Conservation (phyloP, 2,888 invertebrate species). For the Aphrophora alni region DNA sequence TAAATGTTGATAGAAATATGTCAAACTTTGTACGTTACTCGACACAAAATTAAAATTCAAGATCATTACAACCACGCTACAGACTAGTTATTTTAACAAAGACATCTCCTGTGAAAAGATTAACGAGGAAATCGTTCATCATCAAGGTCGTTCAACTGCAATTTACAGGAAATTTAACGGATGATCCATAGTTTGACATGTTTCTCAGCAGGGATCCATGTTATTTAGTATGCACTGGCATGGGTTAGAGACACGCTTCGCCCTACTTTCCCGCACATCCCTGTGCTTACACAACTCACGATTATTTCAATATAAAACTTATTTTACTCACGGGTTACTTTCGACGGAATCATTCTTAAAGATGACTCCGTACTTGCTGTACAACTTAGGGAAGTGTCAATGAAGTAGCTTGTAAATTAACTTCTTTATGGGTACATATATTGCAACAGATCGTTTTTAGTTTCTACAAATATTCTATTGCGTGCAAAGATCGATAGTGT, state of each 20-base stretch:
- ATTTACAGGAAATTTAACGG: not conserved
- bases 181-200: not conserved
- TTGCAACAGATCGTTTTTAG: too few relatives aligned
- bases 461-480: too few relatives aligned
- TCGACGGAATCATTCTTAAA: not conserved
- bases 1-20: too few relatives aligned
- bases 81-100: too few relatives aligned
- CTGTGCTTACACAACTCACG: not conserved
- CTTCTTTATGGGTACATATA: too few relatives aligned
- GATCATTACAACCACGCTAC: too few relatives aligned
- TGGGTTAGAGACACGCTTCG: not conserved
- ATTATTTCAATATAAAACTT: not conserved
- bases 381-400: not conserved
- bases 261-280: conserved; percentile 4
- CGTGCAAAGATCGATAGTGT: too few relatives aligned
- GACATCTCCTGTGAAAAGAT: too few relatives aligned
- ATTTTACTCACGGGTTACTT: not conserved
- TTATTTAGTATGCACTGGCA: not conserved
- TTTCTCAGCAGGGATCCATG: not conserved
- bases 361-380: not conserved
- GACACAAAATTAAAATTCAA: too few relatives aligned
- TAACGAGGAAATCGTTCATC: not conserved
- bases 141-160: not conserved
- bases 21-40: too few relatives aligned
- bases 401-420: too few relatives aligned